These are phyloP conservation scores for Nasonia longicornis DNA, from an alignment of 1,140 invertebrate species.

Conservation along the genomic window DNA sequence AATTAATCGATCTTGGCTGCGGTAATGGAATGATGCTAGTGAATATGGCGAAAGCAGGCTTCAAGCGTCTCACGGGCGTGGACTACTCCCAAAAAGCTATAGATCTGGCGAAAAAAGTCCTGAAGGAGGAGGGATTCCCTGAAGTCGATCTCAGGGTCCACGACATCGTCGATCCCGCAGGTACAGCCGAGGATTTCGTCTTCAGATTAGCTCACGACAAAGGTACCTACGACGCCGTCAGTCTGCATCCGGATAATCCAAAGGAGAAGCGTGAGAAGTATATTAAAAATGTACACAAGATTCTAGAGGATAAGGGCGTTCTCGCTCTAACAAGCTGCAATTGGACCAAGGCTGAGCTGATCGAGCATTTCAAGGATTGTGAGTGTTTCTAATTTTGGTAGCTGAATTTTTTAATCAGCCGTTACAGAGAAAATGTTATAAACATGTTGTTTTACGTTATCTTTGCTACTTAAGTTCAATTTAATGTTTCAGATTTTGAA, in stretches of 20 bases:
- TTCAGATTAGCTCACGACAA: conserved; percentile 86
- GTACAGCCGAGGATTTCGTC: conserved; percentile 68
- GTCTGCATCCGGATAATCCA: conserved; percentile 80
- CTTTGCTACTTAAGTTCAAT: not conserved
- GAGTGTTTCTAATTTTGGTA: conserved; percentile 47
- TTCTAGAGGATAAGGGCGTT: conserved; percentile 74
- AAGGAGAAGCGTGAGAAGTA: conserved; percentile 77
- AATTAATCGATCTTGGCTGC: conserved; percentile 82
- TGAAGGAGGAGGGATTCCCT: conserved; percentile 68
- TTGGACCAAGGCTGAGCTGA: conserved; percentile 89
- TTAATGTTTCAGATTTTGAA: conserved; percentile 71
- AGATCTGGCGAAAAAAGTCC: conserved; percentile 77
- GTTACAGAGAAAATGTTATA: not conserved
- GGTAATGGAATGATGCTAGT: conserved; percentile 91
- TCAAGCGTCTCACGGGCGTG: conserved; percentile 80
- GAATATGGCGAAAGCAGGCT: conserved; percentile 81
- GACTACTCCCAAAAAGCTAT: conserved; percentile 89
- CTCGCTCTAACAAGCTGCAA: conserved; percentile 95
- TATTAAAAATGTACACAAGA: conserved; percentile 73
- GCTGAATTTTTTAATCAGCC: not conserved
- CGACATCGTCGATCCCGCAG: conserved; percentile 70
- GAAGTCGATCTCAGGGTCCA: conserved; percentile 73
- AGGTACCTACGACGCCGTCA: conserved; percentile 94
- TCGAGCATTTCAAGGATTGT: conserved; percentile 77
- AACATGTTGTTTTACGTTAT: no score